These are phyloP conservation scores for Dasysyrphus albostriatus DNA, from an alignment of 2,888 invertebrate species.

Conservation along the genomic window DNA sequence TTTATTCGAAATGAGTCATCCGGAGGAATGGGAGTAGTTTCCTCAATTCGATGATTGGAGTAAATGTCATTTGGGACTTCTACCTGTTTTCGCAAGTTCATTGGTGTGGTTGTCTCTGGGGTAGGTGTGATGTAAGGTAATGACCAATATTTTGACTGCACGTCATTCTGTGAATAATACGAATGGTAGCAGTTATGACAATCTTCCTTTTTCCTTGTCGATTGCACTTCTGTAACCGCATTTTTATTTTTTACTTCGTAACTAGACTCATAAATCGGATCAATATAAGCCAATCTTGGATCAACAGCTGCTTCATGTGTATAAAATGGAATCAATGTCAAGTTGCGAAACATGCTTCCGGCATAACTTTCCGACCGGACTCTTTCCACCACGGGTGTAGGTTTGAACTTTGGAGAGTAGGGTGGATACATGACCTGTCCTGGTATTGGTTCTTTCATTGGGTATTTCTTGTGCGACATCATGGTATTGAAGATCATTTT, in stretches of 20 bases:
- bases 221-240: not conserved
- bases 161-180: constrained; percentile 61
- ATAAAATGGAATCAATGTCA: constrained; percentile 82
- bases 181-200: constrained; percentile 50
- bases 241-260: not conserved
- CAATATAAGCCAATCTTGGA: constrained; percentile 14
- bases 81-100: constrained; percentile 42
- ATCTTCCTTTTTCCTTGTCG: constrained; percentile 11
- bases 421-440: constrained; percentile 82
- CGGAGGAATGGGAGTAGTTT: constrained; percentile 30
- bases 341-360: constrained; percentile 34
- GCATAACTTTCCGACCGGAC: constrained; percentile 66
- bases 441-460: constrained; percentile 82
- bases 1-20: constrained; percentile 42
- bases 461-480: constrained; percentile 80
- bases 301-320: constrained; percentile 81
- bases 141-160: constrained; percentile 63
- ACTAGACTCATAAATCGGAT: not conserved
- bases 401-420: constrained; percentile 79
- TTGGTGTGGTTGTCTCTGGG: constrained; percentile 24
- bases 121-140: constrained; percentile 38
- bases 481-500: constrained; percentile 81
- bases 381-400: constrained; percentile 79
- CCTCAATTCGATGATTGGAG: constrained; percentile 59
- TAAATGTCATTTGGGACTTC: constrained; percentile 35